These are phyloP conservation scores for Anas bahamensis DNA, from an alignment of 2,797 vertebrate species.

Conservation along the genomic window DNA sequence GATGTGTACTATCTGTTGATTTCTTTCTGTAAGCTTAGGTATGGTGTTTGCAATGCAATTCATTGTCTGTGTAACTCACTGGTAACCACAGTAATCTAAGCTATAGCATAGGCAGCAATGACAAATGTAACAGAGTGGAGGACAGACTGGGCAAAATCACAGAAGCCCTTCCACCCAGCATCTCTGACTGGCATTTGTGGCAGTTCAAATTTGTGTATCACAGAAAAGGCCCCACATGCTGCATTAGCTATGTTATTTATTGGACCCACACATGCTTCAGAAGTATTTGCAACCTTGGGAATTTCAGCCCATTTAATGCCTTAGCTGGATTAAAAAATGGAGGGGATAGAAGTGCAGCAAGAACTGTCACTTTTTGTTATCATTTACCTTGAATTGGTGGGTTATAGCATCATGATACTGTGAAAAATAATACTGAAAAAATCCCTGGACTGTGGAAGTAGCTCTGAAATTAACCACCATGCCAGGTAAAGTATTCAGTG, in stretches of 20 bases:
- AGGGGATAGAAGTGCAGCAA: not conserved
- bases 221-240: not conserved
- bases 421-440: not conserved
- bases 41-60: not conserved
- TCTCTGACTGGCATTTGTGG: not conserved
- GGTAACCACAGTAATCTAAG: not conserved
- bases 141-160: not conserved
- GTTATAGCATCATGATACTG: not conserved
- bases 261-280: not conserved
- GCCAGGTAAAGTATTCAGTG: not conserved
- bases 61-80: rapidly evolving
- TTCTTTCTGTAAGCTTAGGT: not conserved
- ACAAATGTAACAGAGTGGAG: not conserved
- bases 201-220: not conserved
- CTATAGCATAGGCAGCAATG: not conserved
- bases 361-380: not conserved
- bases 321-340: not conserved
- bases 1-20: not conserved
- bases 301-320: not conserved
- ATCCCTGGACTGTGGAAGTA: not conserved
- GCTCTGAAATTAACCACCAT: not conserved
- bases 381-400: not conserved
- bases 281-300: not conserved
- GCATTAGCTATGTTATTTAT: not conserved
- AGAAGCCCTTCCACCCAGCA: not conserved